These are phyloP conservation scores for Dugesia japonica DNA, from an alignment of 2,888 invertebrate species.

Conservation along the genomic window DNA sequence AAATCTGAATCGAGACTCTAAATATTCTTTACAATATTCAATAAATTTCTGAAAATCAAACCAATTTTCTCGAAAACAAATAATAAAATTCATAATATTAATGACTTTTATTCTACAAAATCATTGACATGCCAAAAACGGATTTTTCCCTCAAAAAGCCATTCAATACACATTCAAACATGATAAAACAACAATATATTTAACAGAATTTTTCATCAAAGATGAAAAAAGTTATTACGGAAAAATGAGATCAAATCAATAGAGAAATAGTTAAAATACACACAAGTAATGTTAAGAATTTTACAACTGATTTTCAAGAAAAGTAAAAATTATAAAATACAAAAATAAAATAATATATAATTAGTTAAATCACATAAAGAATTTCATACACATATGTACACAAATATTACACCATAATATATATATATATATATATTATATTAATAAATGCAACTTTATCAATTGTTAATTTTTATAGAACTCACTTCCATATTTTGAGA, in stretches of 20 bases:
- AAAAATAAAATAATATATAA: background rate
- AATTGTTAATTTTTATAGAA: background rate
- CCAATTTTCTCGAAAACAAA: too few species aligned
- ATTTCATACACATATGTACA: conserved; percentile 13
- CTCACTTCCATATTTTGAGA: background rate
- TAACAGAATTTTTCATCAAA: background rate
- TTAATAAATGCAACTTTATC: background rate
- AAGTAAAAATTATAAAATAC: conserved; percentile 20
- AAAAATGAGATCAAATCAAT: background rate
- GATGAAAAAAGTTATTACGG: background rate
- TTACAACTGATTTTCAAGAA: background rate
- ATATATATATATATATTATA: background rate
- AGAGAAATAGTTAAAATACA: conserved; percentile 4
- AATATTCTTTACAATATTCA: too few species aligned
- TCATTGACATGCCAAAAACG: background rate
- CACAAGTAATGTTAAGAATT: background rate
- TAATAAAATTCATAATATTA: background rate
- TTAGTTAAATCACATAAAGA: background rate
- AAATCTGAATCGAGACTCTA: too few species aligned
- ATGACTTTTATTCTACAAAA: conserved; percentile 12
- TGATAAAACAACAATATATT: conserved; percentile 3
- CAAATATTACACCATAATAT: background rate
- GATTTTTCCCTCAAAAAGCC: background rate
- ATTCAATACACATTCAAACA: background rate
- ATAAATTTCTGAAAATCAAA: too few species aligned